Evolutionary conservation across 2,113 vertebrate genomes (phyloP).

Genomic region (cattle (Bos taurus)): DNA sequence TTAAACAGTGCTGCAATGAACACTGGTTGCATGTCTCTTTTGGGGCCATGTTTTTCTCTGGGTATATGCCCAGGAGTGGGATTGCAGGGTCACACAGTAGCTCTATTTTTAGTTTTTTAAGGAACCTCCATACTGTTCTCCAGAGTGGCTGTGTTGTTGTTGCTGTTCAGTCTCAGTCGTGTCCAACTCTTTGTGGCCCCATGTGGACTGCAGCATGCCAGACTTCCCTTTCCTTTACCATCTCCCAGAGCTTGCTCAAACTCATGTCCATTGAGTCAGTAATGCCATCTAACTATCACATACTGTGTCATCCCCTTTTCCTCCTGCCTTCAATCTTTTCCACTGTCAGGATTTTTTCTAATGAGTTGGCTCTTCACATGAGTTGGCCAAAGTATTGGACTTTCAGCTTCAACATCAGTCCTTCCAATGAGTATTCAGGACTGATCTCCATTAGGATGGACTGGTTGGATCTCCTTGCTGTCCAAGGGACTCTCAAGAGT

Average conservation of each 20-base stretch:
- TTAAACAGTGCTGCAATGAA: not conserved
- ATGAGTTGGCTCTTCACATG: rapidly evolving
- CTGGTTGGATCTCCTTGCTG: not conserved
- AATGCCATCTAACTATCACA: not conserved
- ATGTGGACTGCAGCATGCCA: not conserved
- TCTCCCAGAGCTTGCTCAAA: not conserved
- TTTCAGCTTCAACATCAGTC: not conserved
- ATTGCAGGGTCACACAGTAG: not conserved
- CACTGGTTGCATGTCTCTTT: rapidly evolving
- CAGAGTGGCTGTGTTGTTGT: not conserved
- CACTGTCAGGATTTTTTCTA: not conserved
- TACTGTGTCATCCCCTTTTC: not conserved
- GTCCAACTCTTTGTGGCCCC: not conserved
- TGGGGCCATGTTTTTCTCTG: not conserved
- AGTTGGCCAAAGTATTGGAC: not conserved
- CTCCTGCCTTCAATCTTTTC: not conserved
- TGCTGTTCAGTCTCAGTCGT: not conserved
- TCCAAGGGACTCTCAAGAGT: not conserved
- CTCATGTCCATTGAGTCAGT: rapidly evolving
- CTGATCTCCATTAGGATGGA: not conserved
- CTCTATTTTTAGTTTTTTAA: not conserved
- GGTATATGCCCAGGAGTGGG: not conserved
- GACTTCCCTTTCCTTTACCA: not conserved
- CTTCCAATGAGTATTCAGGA: not conserved
- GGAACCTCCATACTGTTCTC: not conserved